These are phyloP conservation scores for Cardinalis cardinalis DNA, from an alignment of 2,113 vertebrate species.

Conservation along the genomic window DNA sequence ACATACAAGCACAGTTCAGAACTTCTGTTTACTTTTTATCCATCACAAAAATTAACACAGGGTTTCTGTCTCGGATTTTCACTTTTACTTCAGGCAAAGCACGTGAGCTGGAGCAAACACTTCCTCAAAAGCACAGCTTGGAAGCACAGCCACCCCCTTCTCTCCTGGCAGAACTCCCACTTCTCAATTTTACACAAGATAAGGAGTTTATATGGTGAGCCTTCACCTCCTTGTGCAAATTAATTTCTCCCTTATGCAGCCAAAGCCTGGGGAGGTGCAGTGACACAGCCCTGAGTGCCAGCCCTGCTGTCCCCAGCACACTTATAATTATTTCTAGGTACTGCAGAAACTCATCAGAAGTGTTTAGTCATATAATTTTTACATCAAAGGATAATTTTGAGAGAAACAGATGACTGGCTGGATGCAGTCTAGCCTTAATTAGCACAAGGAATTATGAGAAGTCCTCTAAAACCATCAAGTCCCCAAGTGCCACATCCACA, in stretches of 20 bases:
- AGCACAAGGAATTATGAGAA: background rate
- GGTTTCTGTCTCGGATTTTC: background rate
- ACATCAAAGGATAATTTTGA: background rate
- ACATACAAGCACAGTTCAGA: background rate
- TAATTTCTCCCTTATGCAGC: background rate
- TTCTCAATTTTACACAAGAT: background rate
- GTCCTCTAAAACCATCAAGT: background rate
- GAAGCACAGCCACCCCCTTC: background rate
- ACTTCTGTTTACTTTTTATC: background rate
- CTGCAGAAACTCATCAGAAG: background rate
- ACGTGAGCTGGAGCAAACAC: fast-evolving
- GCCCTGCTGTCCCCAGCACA: background rate
- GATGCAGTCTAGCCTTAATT: background rate
- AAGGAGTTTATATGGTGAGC: background rate
- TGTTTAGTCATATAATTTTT: background rate
- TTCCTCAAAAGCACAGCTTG: background rate
- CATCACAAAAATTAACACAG: background rate
- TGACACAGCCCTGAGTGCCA: background rate
- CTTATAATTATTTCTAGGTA: background rate
- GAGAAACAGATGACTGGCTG: background rate
- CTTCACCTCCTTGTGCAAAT: background rate
- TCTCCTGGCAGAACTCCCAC: background rate
- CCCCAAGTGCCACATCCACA: background rate
- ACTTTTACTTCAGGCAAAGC: background rate
- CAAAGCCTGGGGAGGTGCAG: background rate